Evolutionary conservation across 2,113 vertebrate genomes (phyloP).

Genomic region (Delphinus delphis): DNA sequence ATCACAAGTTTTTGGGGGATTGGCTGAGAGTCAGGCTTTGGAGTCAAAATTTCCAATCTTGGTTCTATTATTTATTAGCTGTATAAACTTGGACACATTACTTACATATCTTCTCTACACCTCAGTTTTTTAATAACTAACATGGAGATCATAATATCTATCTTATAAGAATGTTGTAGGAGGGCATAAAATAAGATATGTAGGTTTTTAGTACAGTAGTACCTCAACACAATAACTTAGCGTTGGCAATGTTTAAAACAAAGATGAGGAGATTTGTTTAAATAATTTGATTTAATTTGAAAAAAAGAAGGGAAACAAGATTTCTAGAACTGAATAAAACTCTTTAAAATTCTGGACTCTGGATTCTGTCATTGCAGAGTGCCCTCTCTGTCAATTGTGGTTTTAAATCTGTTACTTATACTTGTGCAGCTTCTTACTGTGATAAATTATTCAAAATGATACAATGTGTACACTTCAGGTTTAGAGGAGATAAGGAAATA

Average conservation of each 20-base stretch:
- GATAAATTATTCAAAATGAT: conserved; percentile 40
- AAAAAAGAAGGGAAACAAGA: background rate
- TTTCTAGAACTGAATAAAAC: conserved; percentile 10
- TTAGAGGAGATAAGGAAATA: background rate
- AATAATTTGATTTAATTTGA: background rate
- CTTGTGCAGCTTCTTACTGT: background rate
- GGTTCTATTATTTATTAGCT: background rate
- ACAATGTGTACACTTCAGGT: background rate
- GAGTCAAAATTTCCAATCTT: background rate
- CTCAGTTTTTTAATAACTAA: background rate
- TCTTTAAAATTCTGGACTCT: conserved; percentile 39
- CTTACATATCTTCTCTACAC: background rate
- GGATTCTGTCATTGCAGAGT: background rate
- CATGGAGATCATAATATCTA: background rate
- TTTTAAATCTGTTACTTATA: conserved; percentile 43
- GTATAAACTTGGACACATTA: background rate
- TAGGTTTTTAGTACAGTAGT: background rate
- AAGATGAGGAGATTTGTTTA: background rate
- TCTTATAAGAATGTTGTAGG: background rate
- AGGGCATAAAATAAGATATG: background rate
- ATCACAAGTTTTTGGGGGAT: background rate
- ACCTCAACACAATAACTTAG: background rate
- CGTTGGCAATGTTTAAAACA: background rate
- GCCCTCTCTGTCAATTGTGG: conserved; percentile 57
- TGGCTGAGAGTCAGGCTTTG: background rate